Conservation (phyloP, 2,888 invertebrate genomes). For the Lasioglossum pauxillum region DNA sequence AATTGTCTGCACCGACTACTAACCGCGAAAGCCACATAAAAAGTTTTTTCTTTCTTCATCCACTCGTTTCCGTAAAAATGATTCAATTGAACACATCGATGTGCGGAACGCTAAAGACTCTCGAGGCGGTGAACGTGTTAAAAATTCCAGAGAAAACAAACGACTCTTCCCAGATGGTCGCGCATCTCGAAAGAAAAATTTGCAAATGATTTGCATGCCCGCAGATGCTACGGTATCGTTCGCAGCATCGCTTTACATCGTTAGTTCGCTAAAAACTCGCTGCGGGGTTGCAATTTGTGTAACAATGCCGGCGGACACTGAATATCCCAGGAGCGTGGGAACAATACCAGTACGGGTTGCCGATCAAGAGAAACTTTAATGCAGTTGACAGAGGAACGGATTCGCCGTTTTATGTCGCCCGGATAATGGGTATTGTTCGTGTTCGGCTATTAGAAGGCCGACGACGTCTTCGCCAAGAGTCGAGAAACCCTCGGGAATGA, state of each 20-base stretch:
- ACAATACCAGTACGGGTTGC: conserved; percentile 41
- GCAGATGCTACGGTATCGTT: not conserved
- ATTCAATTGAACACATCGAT: too few relatives aligned
- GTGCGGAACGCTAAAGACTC: too few relatives aligned
- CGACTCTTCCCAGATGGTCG: not conserved
- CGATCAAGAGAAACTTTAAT: conserved; percentile 57
- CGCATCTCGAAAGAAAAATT: not conserved
- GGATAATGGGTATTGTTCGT: conserved; percentile 62
- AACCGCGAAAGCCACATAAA: too few relatives aligned
- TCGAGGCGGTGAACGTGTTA: too few relatives aligned
- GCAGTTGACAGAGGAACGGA: conserved; percentile 51
- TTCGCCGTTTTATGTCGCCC: conserved; percentile 60
- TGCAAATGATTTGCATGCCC: not conserved
- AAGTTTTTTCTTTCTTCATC: too few relatives aligned
- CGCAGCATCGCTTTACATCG: not conserved
- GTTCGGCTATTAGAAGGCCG: conserved; percentile 56
- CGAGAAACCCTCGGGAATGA: not conserved
- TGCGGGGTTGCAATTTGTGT: conserved; percentile 35
- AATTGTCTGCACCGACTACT: not conserved
- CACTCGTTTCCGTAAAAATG: too few relatives aligned
- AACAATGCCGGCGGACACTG: conserved; percentile 40
- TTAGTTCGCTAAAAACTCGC: not conserved
- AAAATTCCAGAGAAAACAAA: not conserved
- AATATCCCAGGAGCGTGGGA: conserved; percentile 25
- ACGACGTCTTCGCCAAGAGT: conserved; percentile 13